Conservation (phyloP, 2,797 vertebrate genomes). For the Nasua narica region DNA sequence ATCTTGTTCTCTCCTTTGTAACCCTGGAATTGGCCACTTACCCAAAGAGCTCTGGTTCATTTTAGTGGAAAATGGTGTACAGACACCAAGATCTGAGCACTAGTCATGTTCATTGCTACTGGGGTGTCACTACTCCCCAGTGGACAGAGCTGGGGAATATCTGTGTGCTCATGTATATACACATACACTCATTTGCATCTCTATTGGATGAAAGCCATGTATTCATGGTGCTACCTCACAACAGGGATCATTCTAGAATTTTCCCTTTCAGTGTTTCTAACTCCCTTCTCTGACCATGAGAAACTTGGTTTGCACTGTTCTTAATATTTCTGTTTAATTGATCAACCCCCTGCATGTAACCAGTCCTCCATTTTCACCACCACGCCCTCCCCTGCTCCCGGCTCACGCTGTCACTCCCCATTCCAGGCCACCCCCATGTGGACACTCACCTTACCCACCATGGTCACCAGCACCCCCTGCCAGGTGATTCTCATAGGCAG, state of each 20-base stretch:
- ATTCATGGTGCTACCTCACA: neutral
- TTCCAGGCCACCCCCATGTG: neutral
- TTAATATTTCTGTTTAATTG: neutral
- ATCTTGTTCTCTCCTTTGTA: neutral
- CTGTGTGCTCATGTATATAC: neutral
- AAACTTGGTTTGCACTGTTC: neutral
- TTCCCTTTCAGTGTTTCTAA: neutral
- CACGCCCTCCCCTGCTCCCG: neutral
- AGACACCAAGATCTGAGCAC: neutral
- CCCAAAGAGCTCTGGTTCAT: neutral
- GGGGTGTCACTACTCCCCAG: neutral
- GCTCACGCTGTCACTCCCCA: neutral
- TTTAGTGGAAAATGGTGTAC: neutral
- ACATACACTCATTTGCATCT: neutral
- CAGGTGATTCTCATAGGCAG: neutral
- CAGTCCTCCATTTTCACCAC: neutral
- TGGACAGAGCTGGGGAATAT: neutral
- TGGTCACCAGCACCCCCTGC: neutral
- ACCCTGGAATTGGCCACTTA: neutral
- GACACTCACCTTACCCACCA: neutral
- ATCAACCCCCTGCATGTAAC: neutral
- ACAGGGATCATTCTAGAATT: neutral
- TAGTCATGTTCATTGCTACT: neutral
- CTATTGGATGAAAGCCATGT: neutral
- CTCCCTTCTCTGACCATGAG: neutral